Percentiles rank a stretch among this genome's conserved stretches.
Conservation (phyloP, 2,113 vertebrate genomes). For the Eulemur macaco region DNA sequence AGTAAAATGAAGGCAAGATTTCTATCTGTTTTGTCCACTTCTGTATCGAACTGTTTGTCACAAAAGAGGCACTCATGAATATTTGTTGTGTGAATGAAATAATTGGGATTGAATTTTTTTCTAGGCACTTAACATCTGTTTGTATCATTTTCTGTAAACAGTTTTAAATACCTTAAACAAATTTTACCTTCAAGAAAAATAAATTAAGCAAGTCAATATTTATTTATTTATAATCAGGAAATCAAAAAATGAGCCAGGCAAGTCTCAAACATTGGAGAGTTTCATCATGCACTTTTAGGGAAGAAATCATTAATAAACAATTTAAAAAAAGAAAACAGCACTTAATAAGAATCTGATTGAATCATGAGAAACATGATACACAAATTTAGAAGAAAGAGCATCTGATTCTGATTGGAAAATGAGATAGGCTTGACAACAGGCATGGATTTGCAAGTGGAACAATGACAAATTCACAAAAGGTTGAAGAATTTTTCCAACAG, state of each 20-base stretch:
- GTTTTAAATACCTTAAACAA: neutral
- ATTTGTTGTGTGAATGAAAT: neutral
- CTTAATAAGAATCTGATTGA: neutral
- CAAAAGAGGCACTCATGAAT: neutral
- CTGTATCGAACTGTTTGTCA: no score
- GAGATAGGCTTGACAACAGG: neutral
- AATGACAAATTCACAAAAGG: neutral
- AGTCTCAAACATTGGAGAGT: neutral
- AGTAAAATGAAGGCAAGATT: neutral
- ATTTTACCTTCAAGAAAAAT: neutral
- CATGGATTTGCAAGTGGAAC: neutral
- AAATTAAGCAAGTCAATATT: conserved; percentile 1
- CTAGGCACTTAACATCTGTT: neutral
- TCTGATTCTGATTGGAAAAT: neutral
- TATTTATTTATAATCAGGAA: neutral
- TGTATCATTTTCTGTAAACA: neutral
- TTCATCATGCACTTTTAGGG: neutral
- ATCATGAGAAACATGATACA: neutral
- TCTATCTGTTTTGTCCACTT: neutral
- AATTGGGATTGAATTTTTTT: neutral
- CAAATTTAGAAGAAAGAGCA: neutral
- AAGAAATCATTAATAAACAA: neutral
- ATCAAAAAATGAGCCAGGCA: neutral
- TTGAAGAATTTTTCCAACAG: neutral
- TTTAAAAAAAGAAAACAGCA: neutral